Conservation (phyloP, 2,888 invertebrate genomes). For the Dioctria linearis region DNA sequence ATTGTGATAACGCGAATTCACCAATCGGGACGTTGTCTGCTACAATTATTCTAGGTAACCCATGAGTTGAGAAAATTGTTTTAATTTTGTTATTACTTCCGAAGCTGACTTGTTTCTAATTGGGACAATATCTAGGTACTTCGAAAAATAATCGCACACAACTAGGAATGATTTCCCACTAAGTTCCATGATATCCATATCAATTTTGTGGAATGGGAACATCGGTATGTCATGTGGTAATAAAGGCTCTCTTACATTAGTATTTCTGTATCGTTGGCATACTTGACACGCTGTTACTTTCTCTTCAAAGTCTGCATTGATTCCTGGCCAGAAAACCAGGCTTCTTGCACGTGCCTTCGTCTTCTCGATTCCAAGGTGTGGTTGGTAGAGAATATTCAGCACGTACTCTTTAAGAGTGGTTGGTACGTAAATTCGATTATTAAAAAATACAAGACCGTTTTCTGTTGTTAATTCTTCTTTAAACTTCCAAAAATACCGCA, state of each 20-base stretch:
- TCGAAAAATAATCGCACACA: conserved; percentile 59
- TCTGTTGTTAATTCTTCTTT: conserved; percentile 59
- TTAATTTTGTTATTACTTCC: conserved; percentile 57
- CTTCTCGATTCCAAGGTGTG: background rate
- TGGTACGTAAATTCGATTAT: conserved; percentile 59
- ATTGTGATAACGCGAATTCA: conserved; percentile 58
- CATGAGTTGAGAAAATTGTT: conserved; percentile 58
- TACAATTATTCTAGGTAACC: conserved; percentile 59
- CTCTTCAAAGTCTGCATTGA: too few species aligned
- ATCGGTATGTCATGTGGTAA: too few species aligned
- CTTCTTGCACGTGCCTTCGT: too few species aligned
- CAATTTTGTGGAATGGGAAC: too few species aligned
- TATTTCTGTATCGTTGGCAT: too few species aligned
- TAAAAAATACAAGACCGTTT: conserved; percentile 59
- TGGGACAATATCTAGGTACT: conserved; percentile 59
- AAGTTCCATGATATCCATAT: too few species aligned
- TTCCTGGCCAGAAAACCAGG: too few species aligned
- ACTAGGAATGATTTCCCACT: too few species aligned
- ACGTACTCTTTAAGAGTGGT: conserved; percentile 56
- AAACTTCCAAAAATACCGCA: conserved; percentile 57
- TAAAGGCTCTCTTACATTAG: too few species aligned
- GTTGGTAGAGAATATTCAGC: conserved; percentile 59
- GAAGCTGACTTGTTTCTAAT: conserved; percentile 49
- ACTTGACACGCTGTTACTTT: too few species aligned
- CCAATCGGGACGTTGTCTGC: conserved; percentile 61